Evolutionary conservation across 2,888 invertebrate species (phyloP), one percentile per base, ranked within the genome.

Genomic region (Eupeodes latifasciatus): DNA sequence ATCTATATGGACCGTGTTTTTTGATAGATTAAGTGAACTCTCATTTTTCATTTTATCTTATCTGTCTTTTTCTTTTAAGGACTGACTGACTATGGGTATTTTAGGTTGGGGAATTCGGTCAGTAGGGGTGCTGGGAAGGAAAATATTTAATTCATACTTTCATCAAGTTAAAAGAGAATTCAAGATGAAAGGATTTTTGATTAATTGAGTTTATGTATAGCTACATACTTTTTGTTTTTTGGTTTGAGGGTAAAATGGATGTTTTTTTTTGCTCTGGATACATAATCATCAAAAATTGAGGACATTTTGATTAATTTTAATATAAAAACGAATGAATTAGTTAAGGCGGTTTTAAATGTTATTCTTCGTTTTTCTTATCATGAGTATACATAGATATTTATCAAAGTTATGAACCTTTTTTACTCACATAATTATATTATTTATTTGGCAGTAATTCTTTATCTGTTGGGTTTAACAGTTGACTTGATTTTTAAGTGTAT

Each of bases 141-240:
- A 40, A 57, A 57, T 6, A 69, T 59, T 55, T 57, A 47, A 59
- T 59, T 72, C 59, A 5, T 40, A 77, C 36, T 85, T 77, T 81
- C 34, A 62, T 81, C 34, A 69, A 75, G 64, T 82, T 79, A 51
- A 86, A 79, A 79, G 61, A 16, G 86, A 79, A 82, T 82, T 64
- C 47, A 59, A 86, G 82, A 86, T 86, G 82, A 86, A 86, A 83
- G 79, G 79, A 79, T 66, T 59, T 83, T 75, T 86, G 86, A 86
- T 86, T 86, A 86, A 86, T 86, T 79, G 75, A 66, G 64, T 61
- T 71, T 76, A 76, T 66, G 0, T 44, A 16, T 19, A 14, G 59
- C 2, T 53, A 9, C 5, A n/a, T 12, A 12, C 12, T 16, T 16
- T 53, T 80, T 78, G 55, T 44, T 12, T 12, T 1, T 7, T 44